phyloP scores from a whole-genome alignment of 2,888 invertebrate genomes.

The Caenorhabditis auriculariae region DNA sequence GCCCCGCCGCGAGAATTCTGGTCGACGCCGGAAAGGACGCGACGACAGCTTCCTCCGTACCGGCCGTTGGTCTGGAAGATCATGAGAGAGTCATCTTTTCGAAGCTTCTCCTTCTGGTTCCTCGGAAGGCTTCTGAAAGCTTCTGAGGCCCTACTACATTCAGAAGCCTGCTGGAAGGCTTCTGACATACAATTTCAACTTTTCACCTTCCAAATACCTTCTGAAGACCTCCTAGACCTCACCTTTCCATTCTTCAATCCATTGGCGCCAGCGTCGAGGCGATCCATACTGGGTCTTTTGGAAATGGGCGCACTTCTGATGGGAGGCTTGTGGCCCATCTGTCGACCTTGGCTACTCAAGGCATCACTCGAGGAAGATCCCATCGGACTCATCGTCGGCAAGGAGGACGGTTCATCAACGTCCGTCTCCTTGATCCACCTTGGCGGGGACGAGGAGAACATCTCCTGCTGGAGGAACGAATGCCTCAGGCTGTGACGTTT shows the following conservation, averaged over 20 bases:
- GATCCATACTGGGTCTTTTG: conserved; percentile 27
- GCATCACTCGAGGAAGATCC: conserved; percentile 15
- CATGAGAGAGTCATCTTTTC: no score
- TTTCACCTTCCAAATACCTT: background rate
- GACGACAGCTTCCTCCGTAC: conserved; percentile 26
- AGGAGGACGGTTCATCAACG: conserved; percentile 35
- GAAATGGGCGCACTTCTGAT: conserved; percentile 30
- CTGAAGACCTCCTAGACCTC: background rate
- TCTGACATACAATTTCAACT: background rate
- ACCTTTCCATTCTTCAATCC: conserved; percentile 22
- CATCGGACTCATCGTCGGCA: conserved; percentile 35
- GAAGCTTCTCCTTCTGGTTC: no score
- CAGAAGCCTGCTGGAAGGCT: no score
- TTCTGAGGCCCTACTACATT: no score
- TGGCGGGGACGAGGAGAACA: conserved; percentile 4
- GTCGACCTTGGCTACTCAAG: conserved; percentile 14
- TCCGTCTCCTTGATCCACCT: conserved; percentile 47
- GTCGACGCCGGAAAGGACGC: conserved; percentile 33
- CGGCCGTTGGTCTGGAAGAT: conserved; percentile 16
- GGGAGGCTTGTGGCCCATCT: background rate
- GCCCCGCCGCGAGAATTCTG: conserved; percentile 27
- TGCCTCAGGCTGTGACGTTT: no score
- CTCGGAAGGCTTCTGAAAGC: no score
- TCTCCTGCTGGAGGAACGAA: background rate
- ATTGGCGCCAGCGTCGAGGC: no score